Conservation (phyloP, 2,797 vertebrate species). For the Sebastes alutus region DNA sequence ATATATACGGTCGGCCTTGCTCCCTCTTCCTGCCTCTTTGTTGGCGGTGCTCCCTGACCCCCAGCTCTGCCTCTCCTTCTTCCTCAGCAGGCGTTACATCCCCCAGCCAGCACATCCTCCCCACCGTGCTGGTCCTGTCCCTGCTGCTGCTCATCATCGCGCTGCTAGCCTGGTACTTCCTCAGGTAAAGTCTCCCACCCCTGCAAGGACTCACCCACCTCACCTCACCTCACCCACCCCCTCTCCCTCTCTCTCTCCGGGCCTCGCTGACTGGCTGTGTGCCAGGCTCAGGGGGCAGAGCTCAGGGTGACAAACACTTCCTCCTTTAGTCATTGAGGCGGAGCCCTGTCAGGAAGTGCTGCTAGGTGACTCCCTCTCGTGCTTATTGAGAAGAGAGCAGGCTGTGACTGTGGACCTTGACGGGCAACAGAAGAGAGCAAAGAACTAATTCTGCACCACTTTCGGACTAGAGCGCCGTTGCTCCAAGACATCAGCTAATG, state of each 20-base stretch:
- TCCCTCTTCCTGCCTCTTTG: conserved; percentile 59
- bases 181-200: conserved; percentile 84
- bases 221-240: not conserved
- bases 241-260: not conserved
- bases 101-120: conserved; percentile 63
- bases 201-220: not conserved
- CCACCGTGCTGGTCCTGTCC: conserved; percentile 86
- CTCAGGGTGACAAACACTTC: conserved; percentile 75
- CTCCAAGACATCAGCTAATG: conserved; percentile 75
- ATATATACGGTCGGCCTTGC: conserved; percentile 1
- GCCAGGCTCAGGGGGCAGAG: conserved; percentile 62
- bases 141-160: conserved; percentile 84
- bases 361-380: conserved; percentile 59
- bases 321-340: conserved; percentile 77
- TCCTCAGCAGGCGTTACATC: conserved; percentile 72
- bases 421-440: conserved; percentile 14
- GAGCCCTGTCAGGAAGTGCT: conserved; percentile 74
- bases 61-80: conserved; percentile 65
- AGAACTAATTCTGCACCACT: conserved; percentile 3
- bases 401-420: conserved; percentile 34
- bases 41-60: conserved; percentile 46
- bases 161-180: conserved; percentile 89
- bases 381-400: conserved; percentile 62
- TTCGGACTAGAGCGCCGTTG: conserved; percentile 21
- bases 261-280: conserved; percentile 30